Evolutionary conservation across 2,888 invertebrate genomes (phyloP), one percentile per base, ranked within the genome.

Genomic region (Baccha elongata): DNA sequence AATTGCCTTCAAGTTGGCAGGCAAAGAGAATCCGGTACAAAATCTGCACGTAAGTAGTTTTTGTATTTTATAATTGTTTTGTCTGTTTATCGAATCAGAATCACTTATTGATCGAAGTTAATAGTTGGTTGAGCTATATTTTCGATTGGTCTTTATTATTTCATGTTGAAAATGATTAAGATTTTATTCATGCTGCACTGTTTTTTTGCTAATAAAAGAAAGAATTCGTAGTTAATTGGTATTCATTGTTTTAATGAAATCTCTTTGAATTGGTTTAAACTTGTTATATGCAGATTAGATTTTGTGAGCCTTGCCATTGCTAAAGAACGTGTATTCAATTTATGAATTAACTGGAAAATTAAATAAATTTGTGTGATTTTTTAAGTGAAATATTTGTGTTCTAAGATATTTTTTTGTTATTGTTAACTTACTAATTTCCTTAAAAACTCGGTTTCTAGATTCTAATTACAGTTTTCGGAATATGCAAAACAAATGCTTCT

Each of bases 21-120:
- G 94, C 79, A 94, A 93, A 89, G 94, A 95, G 52, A 95, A 94
- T 91, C 96, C 96, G 69, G 94, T 97, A 84, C 94, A 94, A 90
- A 96, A 97, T 92, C 92, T 96, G 91, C 93, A 95, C 90, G 94
- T 94, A 91, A 92, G 93, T 91, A 52, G n/a, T 23, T 29, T 71
- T 71, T 69, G 26, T 26, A 26, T 79, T 74, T 23, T 53, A 32
- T 48, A 32, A 52, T 65, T 48, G 32, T 32, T 37, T 55, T 74
- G 37, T 46, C 15, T 13, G 42, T 58, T 58, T 65, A 23, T 23
- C 5, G 23, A 23, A 23, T 23, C 3, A 23, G 53, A 44, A 67
- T 46, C 46, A 71, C 48, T 75, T 58, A 72, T 72, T 26, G 37
- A 52, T n/a, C 19, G 42, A 35, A 65, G 32, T 15, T 37, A 46